Evolutionary conservation across 2,113 vertebrate species (phyloP).

Genomic region (Malaclemys terrapin): DNA sequence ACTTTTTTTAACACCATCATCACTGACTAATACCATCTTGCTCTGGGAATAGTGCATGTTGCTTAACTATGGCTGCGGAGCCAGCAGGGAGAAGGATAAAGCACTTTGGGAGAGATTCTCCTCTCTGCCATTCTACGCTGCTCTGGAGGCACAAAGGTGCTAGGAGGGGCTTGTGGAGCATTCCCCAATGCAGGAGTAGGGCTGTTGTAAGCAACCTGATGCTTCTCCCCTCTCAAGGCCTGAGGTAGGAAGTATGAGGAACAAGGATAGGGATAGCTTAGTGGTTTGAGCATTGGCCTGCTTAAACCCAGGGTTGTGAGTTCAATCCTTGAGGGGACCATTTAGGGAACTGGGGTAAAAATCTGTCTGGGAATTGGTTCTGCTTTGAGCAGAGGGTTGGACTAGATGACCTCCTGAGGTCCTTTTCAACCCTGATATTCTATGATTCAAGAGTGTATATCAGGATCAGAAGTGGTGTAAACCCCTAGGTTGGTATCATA

Average conservation of each 20-base stretch:
- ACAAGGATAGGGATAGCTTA: too few species aligned
- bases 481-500: background rate
- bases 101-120: background rate
- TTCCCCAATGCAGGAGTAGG: accelerated
- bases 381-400: too few species aligned
- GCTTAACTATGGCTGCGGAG: accelerated
- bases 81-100: background rate
- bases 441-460: too few species aligned
- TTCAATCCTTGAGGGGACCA: too few species aligned
- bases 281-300: too few species aligned
- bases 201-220: accelerated
- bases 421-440: too few species aligned
- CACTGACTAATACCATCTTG: background rate
- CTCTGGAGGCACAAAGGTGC: background rate
- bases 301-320: too few species aligned
- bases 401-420: too few species aligned
- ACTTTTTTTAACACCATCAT: background rate
- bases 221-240: accelerated
- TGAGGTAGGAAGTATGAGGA: background rate
- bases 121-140: background rate
- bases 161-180: background rate
- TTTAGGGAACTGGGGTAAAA: too few species aligned
- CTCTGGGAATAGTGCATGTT: background rate
- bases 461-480: background rate
- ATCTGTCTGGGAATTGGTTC: too few species aligned